These are phyloP conservation scores for Neocloeon triangulifer DNA, from an alignment of 1,140 invertebrate species.

Conservation along the genomic window DNA sequence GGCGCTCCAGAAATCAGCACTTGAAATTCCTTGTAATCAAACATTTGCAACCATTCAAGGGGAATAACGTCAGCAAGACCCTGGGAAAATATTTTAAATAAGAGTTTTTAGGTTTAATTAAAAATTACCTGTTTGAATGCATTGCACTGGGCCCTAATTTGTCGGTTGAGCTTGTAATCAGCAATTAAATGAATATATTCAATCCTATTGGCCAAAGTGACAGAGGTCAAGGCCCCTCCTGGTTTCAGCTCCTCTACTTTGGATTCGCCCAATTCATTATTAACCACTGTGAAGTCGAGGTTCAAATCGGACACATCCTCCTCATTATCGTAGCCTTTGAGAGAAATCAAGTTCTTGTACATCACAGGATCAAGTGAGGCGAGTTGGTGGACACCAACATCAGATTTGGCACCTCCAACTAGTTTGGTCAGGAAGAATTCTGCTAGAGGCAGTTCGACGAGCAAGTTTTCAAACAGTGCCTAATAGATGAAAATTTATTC, in stretches of 20 bases:
- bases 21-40: constrained; percentile 85
- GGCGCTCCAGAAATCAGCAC: constrained; percentile 83
- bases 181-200: constrained; percentile 94
- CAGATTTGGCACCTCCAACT: constrained; percentile 45
- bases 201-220: constrained; percentile 77
- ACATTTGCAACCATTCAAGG: constrained; percentile 81
- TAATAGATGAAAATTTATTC: constrained; percentile 22
- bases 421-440: constrained; percentile 82
- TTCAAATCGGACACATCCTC: constrained; percentile 57
- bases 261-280: constrained; percentile 75
- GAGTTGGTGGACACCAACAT: constrained; percentile 82
- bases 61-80: constrained; percentile 74
- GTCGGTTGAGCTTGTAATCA: constrained; percentile 85
- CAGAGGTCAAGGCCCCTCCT: constrained; percentile 66
- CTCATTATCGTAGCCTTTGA: constrained; percentile 53
- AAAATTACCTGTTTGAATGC: constrained; percentile 51
- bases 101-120: constrained; percentile 1
- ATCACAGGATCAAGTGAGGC: constrained; percentile 80
- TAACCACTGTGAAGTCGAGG: constrained; percentile 83
- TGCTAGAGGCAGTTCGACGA: constrained; percentile 83
- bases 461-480: constrained; percentile 84
- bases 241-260: constrained; percentile 77
- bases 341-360: constrained; percentile 71
- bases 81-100: constrained; percentile 10
- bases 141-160: constrained; percentile 66